phyloP scores from a whole-genome alignment of 2,113 vertebrate species.

The Paradisaea rubra region DNA sequence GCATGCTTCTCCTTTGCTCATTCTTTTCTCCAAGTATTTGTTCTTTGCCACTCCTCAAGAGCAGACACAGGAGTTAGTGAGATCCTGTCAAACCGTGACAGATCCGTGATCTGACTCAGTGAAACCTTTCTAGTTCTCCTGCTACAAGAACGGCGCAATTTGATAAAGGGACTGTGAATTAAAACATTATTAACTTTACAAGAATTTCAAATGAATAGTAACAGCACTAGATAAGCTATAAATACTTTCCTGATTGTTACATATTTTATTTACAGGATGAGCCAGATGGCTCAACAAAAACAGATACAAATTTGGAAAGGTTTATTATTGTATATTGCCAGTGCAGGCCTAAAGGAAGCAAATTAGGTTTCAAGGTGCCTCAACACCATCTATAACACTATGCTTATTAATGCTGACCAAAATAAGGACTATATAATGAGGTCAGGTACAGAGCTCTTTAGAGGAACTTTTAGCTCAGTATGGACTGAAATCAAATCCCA shows the following conservation, averaged over 20 bases:
- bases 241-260: not conserved
- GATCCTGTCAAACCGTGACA: not conserved
- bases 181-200: not conserved
- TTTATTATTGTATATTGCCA: not conserved
- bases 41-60: fast-evolving
- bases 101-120: not conserved
- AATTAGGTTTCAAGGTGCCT: not conserved
- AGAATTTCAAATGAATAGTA: not conserved
- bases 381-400: not conserved
- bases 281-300: not conserved
- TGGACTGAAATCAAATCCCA: not conserved
- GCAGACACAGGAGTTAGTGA: not conserved
- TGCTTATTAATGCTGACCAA: not conserved
- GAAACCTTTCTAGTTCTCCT: not conserved
- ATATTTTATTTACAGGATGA: not conserved
- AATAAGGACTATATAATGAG: not conserved
- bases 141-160: not conserved
- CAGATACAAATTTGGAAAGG: not conserved
- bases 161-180: not conserved
- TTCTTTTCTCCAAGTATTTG: not conserved
- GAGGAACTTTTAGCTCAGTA: not conserved
- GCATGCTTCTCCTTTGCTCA: not conserved
- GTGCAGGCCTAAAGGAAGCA: not conserved
- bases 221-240: not conserved
- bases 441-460: not conserved